These are phyloP conservation scores for Megalopta genalis DNA, from an alignment of 1,140 invertebrate genomes.

Conservation along the genomic window DNA sequence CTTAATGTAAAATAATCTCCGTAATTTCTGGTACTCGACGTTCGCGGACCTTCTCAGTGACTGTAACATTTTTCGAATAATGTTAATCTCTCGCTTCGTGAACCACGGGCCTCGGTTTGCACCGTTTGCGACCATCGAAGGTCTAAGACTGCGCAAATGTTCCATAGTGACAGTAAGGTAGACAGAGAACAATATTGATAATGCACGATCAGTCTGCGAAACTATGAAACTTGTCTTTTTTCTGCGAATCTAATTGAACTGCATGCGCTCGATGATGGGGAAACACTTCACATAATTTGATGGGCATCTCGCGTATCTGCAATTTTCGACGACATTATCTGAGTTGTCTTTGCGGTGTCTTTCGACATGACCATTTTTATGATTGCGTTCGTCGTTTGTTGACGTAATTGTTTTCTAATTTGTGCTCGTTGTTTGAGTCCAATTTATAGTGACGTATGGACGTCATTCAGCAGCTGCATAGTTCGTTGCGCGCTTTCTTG, in stretches of 20 bases:
- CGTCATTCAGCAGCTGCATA: background rate
- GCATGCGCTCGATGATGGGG: background rate
- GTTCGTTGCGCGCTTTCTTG: background rate
- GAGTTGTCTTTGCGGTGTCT: constrained; percentile 12
- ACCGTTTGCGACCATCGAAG: background rate
- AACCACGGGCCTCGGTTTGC: background rate
- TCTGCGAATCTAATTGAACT: constrained; percentile 23
- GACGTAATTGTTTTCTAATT: no score
- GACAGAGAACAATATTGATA: constrained; percentile 29
- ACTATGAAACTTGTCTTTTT: constrained; percentile 39
- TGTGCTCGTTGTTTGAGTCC: no score
- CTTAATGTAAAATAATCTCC: constrained; percentile 27
- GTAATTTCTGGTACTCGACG: constrained; percentile 12
- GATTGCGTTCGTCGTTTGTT: no score
- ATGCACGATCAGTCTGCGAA: constrained; percentile 30
- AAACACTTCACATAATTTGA: constrained; percentile 4
- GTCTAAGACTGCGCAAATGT: constrained; percentile 13
- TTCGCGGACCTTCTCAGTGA: background rate
- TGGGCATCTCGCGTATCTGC: background rate
- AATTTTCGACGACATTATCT: constrained; percentile 35
- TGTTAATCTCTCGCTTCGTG: background rate
- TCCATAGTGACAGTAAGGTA: background rate
- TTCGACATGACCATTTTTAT: background rate
- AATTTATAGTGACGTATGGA: no score
- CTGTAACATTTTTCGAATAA: background rate